These are phyloP conservation scores for Drosophila serrata DNA, from an alignment of 1,140 invertebrate species.

Conservation along the genomic window DNA sequence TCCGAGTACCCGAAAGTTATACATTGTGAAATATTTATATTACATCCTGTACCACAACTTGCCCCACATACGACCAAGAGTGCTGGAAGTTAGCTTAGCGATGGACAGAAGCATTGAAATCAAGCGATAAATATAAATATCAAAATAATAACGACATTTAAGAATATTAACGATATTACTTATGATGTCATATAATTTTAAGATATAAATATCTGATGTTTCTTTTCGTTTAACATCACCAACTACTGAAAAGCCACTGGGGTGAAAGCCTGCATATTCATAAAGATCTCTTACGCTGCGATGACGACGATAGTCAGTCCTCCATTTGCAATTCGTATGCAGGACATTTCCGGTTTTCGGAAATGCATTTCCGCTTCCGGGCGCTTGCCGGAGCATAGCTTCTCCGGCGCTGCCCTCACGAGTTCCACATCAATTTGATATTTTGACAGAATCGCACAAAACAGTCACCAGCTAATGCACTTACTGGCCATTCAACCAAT, in stretches of 20 bases:
- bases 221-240: background rate
- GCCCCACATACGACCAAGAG: conserved; percentile 11
- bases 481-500: conserved; percentile 80
- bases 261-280: conserved; percentile 13
- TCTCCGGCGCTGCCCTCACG: background rate
- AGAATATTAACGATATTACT: background rate
- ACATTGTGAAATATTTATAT: conserved; percentile 66
- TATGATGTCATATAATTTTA: background rate
- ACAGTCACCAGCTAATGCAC: conserved; percentile 62
- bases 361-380: conserved; percentile 78
- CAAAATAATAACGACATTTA: background rate
- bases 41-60: conserved; percentile 48
- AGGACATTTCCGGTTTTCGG: conserved; percentile 77
- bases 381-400: conserved; percentile 4
- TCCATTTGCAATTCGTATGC: conserved; percentile 73
- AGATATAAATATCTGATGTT: background rate
- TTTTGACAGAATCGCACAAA: conserved; percentile 61
- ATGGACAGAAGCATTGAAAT: background rate
- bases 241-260: background rate
- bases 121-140: background rate
- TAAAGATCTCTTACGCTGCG: background rate
- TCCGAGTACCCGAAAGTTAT: conserved; percentile 26
- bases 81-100: background rate
- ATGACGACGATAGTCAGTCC: conserved; percentile 1
- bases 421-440: conserved; percentile 66